phyloP scores from a whole-genome alignment of 2,888 invertebrate species.

The Hyles lineata region DNA sequence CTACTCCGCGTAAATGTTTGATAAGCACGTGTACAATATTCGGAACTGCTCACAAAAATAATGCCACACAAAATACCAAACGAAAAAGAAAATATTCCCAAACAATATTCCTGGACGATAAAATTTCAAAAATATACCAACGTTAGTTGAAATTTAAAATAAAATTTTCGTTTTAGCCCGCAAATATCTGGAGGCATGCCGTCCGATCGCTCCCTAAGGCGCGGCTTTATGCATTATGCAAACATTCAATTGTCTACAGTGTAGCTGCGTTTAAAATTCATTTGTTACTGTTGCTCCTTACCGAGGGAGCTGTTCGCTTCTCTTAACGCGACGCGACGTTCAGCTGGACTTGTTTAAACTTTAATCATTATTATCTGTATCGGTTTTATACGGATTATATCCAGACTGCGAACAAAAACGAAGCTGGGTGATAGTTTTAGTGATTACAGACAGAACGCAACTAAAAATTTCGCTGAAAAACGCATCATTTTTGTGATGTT shows the following conservation, averaged over 20 bases:
- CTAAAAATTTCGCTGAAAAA: no score
- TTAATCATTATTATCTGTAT: constrained; percentile 19
- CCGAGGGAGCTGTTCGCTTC: constrained; percentile 45
- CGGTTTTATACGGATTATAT: not conserved
- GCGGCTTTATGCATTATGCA: constrained; percentile 69
- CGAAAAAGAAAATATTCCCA: not conserved
- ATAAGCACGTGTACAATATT: not conserved
- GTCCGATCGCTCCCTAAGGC: constrained; percentile 28
- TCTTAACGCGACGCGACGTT: constrained; percentile 39
- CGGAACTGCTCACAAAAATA: not conserved
- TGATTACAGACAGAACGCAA: no score
- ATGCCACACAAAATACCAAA: not conserved
- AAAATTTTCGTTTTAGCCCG: constrained; percentile 25
- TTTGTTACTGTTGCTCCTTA: constrained; percentile 45
- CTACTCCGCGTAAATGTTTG: not conserved
- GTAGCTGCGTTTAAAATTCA: constrained; percentile 67
- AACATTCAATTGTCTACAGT: constrained; percentile 71
- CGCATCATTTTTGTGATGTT: no score
- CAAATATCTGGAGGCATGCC: constrained; percentile 25
- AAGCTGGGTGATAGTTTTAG: no score
- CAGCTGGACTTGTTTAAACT: constrained; percentile 12
- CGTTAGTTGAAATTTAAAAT: constrained; percentile 20
- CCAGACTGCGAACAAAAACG: no score
- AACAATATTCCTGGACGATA: not conserved
- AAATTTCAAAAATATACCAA: constrained; percentile 19